Evolutionary conservation across 2,113 vertebrate genomes (phyloP), one percentile per base, ranked within the genome.

Genomic region (Panthera leo): DNA sequence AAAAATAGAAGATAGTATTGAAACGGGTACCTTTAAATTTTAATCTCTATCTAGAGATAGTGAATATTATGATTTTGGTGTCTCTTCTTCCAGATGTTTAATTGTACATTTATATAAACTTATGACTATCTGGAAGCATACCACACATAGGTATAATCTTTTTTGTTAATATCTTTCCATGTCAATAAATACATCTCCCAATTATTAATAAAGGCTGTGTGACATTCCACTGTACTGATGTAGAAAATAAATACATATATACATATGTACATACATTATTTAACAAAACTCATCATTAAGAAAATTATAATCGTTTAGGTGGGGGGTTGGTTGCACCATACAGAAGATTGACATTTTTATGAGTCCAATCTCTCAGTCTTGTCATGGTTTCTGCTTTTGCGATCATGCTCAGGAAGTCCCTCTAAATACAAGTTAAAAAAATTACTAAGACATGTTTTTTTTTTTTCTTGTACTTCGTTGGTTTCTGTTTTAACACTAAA

Each of bases 401-500:
- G 68, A 63, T 78, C 70, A 55, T 53, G 51, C 36, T 91, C 83
- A 87, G 75, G 31, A 91, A 87, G 78, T 91, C 51, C 67, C 84
- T 34, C 5, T 19, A 31, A 16, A 55, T 61, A 63, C 2, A 55
- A 84, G 71, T 95, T 78, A 76, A 76, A n/a, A 34, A 91, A 88
- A 91, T 70, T 71, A 91, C 55, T 91, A 42, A 70, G 8, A 61
- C 82, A 27, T 95, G 7, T 45, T 53, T 53, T 84, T 85, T 85
- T 85, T 97, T 78, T 84, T 78, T 85, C 14, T 67, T 71, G 5
- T 73, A 80, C 10, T 65, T 85, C 58, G 25, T 11, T 61, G 51
- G 45, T 92, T 95, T 92, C 71, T 87, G 25, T 79, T 73, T 92
- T 79, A 97, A 89, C 48, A 73, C 21, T 73, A 34, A 83, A 88